Conservation (phyloP, 1,140 invertebrate species). For the Galleria mellonella region DNA sequence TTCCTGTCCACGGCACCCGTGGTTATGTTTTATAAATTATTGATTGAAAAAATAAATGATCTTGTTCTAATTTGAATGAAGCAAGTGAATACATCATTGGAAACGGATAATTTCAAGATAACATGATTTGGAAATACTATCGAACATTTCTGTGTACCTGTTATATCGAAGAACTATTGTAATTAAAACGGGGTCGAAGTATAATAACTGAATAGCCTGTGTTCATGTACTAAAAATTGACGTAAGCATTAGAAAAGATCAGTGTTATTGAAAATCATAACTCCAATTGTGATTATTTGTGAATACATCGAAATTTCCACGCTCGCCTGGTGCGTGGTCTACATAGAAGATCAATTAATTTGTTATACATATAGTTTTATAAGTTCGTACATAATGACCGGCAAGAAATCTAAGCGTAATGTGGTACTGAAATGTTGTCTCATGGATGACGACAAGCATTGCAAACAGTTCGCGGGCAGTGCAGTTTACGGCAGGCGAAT, state of each 20-base stretch:
- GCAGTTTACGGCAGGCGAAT: constrained; percentile 97
- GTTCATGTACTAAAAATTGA: constrained; percentile 31
- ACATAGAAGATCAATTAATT: constrained; percentile 40
- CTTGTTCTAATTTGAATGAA: constrained; percentile 3
- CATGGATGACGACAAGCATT: constrained; percentile 91
- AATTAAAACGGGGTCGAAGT: constrained; percentile 13
- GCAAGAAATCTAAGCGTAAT: constrained; percentile 89
- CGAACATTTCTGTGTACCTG: constrained; percentile 49
- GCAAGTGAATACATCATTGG: constrained; percentile 16
- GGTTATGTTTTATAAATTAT: neutral
- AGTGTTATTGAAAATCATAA: constrained; percentile 59
- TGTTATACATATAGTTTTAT: constrained; percentile 75
- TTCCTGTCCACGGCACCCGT: constrained; percentile 2
- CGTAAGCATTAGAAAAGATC: constrained; percentile 35
- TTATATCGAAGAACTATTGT: constrained; percentile 27
- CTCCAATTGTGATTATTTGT: constrained; percentile 55
- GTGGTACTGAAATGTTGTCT: constrained; percentile 95
- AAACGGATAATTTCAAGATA: constrained; percentile 12
- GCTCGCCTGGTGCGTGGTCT: constrained; percentile 42
- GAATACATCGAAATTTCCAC: constrained; percentile 53
- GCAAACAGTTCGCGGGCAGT: constrained; percentile 91
- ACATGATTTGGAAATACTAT: constrained; percentile 18
- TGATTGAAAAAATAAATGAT: neutral
- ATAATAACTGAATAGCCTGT: constrained; percentile 14
- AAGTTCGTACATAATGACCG: constrained; percentile 78